These are phyloP conservation scores for Conchocele bisecta DNA, from an alignment of 2,888 invertebrate genomes.

Conservation along the genomic window DNA sequence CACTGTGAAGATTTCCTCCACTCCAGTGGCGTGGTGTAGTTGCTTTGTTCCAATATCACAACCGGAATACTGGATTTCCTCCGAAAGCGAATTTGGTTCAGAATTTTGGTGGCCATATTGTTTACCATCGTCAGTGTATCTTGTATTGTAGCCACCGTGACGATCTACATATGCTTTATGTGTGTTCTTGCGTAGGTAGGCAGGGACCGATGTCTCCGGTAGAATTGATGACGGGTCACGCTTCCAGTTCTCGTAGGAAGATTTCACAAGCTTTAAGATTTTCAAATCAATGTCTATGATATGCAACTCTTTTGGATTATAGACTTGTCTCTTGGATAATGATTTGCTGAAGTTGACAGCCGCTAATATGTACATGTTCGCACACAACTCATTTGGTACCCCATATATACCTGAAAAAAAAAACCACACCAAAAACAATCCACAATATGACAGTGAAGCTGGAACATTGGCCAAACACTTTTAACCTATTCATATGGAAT, in stretches of 20 bases:
- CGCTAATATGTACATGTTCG: slow-evolving; percentile 50
- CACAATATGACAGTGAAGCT: too few species aligned
- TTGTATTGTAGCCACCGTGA: not conserved
- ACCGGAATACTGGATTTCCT: too few species aligned
- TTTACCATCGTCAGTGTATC: not conserved
- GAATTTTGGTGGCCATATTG: not conserved
- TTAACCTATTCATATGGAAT: too few species aligned
- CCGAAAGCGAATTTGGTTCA: too few species aligned
- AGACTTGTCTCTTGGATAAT: not conserved
- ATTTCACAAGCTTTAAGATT: slow-evolving; percentile 33
- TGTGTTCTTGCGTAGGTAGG: slow-evolving; percentile 9
- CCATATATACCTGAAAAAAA: slow-evolving; percentile 54
- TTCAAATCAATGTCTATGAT: slow-evolving; percentile 47
- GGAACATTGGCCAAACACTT: too few species aligned
- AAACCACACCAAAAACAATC: too few species aligned
- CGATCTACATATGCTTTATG: not conserved
- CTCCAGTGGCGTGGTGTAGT: too few species aligned
- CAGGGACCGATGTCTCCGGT: slow-evolving; percentile 5
- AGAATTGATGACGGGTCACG: slow-evolving; percentile 13
- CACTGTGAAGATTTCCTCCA: too few species aligned
- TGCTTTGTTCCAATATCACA: too few species aligned
- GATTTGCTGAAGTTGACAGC: slow-evolving; percentile 30
- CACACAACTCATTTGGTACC: slow-evolving; percentile 52
- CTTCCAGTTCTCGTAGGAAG: slow-evolving; percentile 32
- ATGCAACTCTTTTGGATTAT: slow-evolving; percentile 35